Evolutionary conservation across 2,888 invertebrate species (phyloP), one percentile per base, ranked within the genome.

Genomic region (Diarsia brunnea): DNA sequence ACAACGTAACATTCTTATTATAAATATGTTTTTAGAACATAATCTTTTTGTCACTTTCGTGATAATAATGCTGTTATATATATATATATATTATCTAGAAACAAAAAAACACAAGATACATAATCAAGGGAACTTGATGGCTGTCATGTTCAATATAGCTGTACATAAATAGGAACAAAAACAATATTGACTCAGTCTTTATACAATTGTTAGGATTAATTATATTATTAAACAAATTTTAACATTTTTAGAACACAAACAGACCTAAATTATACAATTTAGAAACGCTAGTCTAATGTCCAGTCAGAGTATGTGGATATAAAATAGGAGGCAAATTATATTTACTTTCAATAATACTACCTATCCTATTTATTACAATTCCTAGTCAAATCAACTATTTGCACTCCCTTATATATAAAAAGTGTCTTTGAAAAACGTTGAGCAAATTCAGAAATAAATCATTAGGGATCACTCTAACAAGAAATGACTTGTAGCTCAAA

Each of bases 371-470:
- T 88, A 88, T 86, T 89, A 90, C 87, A 91, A 91, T 90, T 89
- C 87, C 89, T 92, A 91, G 87, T 84, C 78, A 83, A 88, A 86
- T 84, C 80, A 83, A 84, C 74, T 82, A 85, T 87, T 86, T 87
- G 87, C 88, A 88, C 78, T 88, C 79, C 85, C 85, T 78, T 61
- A 80, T 64, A 85, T 72, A 84, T 88, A 88, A 81, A 88, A 87
- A 89, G 86, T 90, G 84, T 84, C 76, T 90, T 90, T 89, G 84
- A 87, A 90, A 85, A 90, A 90, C 88, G 89, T 94, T 94, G 94
- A 94, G 94, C 94, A 94, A 94, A 92, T 91, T 92, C 89, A 91
- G 90, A 92, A 90, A 90, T 84, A 85, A 88, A 86, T 81, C 69
- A 78, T 82, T 75, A 85, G 79, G 85, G 84, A 82, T 82, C 73